Percentiles rank a stretch among this genome's conserved stretches.
Conservation (phyloP, 1,140 invertebrate species). For the Bombus pascuorum region DNA sequence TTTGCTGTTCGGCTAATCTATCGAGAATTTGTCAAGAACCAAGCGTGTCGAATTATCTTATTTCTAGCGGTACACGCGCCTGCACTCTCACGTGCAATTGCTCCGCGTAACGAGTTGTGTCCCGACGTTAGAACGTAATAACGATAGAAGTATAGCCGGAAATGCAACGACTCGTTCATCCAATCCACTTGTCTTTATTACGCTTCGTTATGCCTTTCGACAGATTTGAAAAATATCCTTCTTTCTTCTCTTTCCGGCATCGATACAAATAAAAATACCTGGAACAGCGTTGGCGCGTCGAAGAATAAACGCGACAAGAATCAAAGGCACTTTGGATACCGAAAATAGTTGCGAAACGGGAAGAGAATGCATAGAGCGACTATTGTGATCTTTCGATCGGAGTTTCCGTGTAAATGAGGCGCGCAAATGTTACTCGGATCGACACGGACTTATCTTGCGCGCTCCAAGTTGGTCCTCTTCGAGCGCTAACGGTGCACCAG, state of each 20-base stretch:
- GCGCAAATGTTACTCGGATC: slow-evolving; percentile 20
- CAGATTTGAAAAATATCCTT: not conserved
- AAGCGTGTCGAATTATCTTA: slow-evolving; percentile 36
- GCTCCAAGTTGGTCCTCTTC: slow-evolving; percentile 42
- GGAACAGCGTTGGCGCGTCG: no score
- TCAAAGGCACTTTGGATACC: no score
- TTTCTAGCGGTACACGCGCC: slow-evolving; percentile 32
- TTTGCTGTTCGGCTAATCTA: not conserved
- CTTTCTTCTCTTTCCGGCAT: not conserved
- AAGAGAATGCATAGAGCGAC: no score
- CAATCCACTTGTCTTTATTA: not conserved
- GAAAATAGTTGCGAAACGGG: no score
- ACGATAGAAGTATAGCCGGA: slow-evolving; percentile 43
- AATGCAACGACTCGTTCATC: slow-evolving; percentile 19
- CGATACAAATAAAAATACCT: no score
- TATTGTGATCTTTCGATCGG: not conserved
- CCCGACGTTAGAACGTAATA: slow-evolving; percentile 39
- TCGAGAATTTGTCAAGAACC: slow-evolving; percentile 13
- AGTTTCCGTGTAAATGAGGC: not conserved
- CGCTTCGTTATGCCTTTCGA: not conserved
- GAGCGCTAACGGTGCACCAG: slow-evolving; percentile 62
- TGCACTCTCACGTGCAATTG: slow-evolving; percentile 11
- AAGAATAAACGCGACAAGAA: no score
- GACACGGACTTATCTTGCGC: slow-evolving; percentile 40
- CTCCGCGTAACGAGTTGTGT: slow-evolving; percentile 22